Conservation (phyloP, 2,113 vertebrate species). For the Triplophysa siluroides region DNA sequence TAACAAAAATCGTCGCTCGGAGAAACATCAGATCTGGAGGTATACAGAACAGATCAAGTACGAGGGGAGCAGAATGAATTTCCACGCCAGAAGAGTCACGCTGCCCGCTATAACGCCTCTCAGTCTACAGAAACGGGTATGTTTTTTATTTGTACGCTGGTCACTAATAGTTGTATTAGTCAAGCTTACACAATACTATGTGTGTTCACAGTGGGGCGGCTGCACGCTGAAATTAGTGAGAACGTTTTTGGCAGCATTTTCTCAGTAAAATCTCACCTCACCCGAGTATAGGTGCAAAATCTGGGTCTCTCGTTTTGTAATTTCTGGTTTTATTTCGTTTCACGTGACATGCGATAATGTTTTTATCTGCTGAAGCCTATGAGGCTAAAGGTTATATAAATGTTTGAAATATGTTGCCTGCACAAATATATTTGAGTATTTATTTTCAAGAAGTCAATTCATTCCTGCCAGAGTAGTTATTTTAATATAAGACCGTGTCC, state of each 20-base stretch:
- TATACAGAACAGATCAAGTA: neutral
- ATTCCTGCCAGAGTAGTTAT: no score
- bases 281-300: neutral
- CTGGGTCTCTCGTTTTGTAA: no score
- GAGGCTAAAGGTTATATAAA: no score
- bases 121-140: slow-evolving; percentile 88
- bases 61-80: slow-evolving; percentile 77
- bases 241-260: neutral
- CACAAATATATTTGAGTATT: no score
- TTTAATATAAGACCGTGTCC: no score
- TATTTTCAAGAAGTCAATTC: no score
- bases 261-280: neutral
- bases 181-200: neutral
- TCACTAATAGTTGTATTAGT: neutral
- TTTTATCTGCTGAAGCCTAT: no score
- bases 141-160: slow-evolving; percentile 39
- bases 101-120: slow-evolving; percentile 87
- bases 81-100: slow-evolving; percentile 87
- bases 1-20: neutral
- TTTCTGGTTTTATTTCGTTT: no score
- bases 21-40: neutral
- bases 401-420: no score
- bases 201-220: neutral
- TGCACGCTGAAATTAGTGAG: neutral
- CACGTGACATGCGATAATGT: no score